Percentiles rank a stretch among this genome's conserved stretches.
These are phyloP conservation scores for Nannospalax galili DNA, from an alignment of 2,113 vertebrate genomes.

Conservation along the genomic window DNA sequence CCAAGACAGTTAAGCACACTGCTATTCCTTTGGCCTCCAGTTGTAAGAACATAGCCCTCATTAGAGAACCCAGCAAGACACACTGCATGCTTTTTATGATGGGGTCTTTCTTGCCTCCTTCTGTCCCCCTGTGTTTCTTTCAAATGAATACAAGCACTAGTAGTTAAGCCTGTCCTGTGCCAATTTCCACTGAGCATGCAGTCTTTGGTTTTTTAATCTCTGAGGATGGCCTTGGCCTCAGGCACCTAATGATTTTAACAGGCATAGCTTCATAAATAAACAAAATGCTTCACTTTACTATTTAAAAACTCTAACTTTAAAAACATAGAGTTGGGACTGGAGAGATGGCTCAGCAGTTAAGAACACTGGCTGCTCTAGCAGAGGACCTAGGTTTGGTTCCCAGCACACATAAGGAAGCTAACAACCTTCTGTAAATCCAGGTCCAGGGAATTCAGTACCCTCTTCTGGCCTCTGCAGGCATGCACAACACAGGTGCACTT, in stretches of 20 bases:
- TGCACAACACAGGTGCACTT: no score
- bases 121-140: background rate
- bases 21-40: background rate
- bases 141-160: background rate
- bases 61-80: background rate
- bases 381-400: no score
- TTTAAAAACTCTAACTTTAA: background rate
- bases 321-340: background rate
- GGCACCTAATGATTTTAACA: background rate
- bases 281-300: background rate
- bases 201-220: background rate
- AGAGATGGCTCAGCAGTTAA: no score
- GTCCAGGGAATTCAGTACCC: no score
- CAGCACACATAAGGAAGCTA: no score
- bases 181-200: background rate
- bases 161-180: accelerated
- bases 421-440: no score
- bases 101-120: background rate
- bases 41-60: background rate
- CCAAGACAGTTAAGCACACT: background rate
- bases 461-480: no score
- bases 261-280: background rate
- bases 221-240: background rate
- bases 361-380: no score
- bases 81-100: background rate